phyloP scores from a whole-genome alignment of 2,797 vertebrate genomes.

The Odontamblyopus rebecca region DNA sequence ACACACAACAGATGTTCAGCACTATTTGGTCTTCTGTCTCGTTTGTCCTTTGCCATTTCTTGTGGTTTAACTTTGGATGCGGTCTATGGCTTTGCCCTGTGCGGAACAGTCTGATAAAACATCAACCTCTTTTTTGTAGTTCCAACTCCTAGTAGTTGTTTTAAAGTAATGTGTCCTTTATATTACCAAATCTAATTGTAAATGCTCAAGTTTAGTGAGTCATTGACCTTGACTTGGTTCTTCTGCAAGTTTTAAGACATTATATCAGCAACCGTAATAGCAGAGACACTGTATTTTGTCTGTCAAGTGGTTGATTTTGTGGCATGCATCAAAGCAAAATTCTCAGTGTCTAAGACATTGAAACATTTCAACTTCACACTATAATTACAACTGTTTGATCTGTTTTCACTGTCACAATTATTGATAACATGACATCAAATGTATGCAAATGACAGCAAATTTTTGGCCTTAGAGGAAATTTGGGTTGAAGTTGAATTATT shows the following conservation, averaged over 20 bases:
- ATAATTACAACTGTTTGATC: background rate
- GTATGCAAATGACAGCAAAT: too few species aligned
- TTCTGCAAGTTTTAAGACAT: background rate
- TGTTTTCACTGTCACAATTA: too few species aligned
- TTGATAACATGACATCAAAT: too few species aligned
- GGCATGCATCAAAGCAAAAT: background rate
- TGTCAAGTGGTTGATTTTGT: background rate
- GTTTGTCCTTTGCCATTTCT: slow-evolving; percentile 49
- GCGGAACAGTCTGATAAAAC: background rate
- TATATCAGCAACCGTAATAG: background rate
- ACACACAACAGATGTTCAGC: slow-evolving; percentile 69
- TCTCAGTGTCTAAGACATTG: background rate
- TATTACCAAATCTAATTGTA: background rate
- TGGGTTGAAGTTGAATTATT: slow-evolving; percentile 1
- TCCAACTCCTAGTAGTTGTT: background rate
- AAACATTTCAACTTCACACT: slow-evolving; percentile 33
- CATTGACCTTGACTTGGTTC: background rate
- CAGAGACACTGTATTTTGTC: background rate
- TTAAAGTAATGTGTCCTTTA: background rate
- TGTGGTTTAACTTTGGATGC: slow-evolving; percentile 50
- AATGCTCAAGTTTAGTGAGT: background rate
- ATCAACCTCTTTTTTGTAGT: background rate
- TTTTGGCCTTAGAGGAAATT: background rate
- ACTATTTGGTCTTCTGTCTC: slow-evolving; percentile 53
- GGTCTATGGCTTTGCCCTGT: slow-evolving; percentile 4